A percentile compares a stretch with the other conserved stretches of the same genome.
These are phyloP conservation scores for Biston stratarius DNA, from an alignment of 2,888 invertebrate genomes.

Conservation along the genomic window DNA sequence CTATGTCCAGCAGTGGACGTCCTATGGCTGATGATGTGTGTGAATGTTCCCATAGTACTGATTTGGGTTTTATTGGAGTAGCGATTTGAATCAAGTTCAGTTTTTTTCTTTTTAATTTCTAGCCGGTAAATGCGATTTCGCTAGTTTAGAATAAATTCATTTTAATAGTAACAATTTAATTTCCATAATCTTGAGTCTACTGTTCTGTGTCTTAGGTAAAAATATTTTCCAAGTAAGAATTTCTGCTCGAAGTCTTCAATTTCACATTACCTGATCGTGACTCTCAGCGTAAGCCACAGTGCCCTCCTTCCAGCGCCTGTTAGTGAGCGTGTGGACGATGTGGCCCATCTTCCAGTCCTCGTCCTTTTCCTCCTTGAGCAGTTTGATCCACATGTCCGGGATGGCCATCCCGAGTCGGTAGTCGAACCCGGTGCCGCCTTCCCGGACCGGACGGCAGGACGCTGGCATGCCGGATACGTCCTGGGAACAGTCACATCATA, in stretches of 20 bases:
- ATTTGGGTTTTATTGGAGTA: too few species aligned
- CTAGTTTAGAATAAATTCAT: too few species aligned
- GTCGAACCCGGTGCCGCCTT: constrained; percentile 99
- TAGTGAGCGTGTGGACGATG: constrained; percentile 96
- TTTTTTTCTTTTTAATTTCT: too few species aligned
- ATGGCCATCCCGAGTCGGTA: constrained; percentile 99
- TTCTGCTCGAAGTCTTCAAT: neutral
- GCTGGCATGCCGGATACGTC: constrained; percentile 99
- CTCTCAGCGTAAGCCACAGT: constrained; percentile 99
- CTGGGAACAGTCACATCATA: constrained; percentile 62
- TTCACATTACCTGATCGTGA: constrained; percentile 93
- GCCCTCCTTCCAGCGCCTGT: constrained; percentile 97
- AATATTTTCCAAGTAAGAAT: too few species aligned
- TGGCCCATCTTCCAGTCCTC: constrained; percentile 98
- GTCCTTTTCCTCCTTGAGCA: constrained; percentile 93
- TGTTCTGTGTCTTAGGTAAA: too few species aligned
- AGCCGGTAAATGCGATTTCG: too few species aligned
- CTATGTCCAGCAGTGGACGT: too few species aligned
- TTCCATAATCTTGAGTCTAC: too few species aligned
- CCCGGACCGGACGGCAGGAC: constrained; percentile 95
- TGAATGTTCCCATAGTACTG: too few species aligned
- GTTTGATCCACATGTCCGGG: constrained; percentile 99
- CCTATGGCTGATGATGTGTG: too few species aligned
- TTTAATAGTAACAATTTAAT: too few species aligned
- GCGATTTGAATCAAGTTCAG: too few species aligned